Percentiles rank a stretch among this genome's conserved stretches.
Evolutionary conservation across 2,113 vertebrate species (phyloP).

Genomic region (Misgurnus mizolepis): DNA sequence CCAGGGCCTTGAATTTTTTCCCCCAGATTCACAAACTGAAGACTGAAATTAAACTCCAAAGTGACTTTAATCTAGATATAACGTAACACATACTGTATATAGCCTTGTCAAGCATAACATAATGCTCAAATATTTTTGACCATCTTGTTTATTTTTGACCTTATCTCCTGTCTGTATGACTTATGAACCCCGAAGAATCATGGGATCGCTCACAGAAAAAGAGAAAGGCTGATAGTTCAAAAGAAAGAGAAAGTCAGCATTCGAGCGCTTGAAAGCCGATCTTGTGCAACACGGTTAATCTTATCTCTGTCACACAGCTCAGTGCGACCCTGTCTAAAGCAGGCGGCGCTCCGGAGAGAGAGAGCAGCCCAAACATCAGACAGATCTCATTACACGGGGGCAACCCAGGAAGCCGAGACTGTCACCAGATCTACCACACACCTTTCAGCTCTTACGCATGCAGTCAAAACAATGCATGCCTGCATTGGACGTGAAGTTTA

Average conservation of each 20-base stretch:
- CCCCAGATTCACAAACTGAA: too few species aligned
- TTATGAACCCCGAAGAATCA: background rate
- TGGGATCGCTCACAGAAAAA: conserved; percentile 3
- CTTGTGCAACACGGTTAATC: conserved; percentile 57
- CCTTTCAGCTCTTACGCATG: conserved; percentile 34
- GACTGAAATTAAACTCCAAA: too few species aligned
- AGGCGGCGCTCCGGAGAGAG: conserved; percentile 60
- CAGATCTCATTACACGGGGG: conserved; percentile 66
- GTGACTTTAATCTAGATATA: too few species aligned
- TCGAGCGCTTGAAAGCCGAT: conserved; percentile 44
- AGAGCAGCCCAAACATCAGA: conserved; percentile 70
- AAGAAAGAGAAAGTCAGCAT: conserved; percentile 19
- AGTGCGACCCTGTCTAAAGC: conserved; percentile 68
- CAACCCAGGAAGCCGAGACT: conserved; percentile 46
- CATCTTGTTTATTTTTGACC: too few species aligned
- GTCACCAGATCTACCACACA: conserved; percentile 42
- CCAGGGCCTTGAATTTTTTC: too few species aligned
- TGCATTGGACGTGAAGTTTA: conserved; percentile 16
- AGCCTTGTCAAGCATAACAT: too few species aligned
- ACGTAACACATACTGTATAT: too few species aligned
- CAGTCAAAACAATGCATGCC: conserved; percentile 29
- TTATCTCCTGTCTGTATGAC: too few species aligned
- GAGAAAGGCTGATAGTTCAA: background rate
- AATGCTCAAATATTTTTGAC: too few species aligned
- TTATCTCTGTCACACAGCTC: conserved; percentile 70